phyloP scores from a whole-genome alignment of 2,888 invertebrate species.

The Aphrophora alni region DNA sequence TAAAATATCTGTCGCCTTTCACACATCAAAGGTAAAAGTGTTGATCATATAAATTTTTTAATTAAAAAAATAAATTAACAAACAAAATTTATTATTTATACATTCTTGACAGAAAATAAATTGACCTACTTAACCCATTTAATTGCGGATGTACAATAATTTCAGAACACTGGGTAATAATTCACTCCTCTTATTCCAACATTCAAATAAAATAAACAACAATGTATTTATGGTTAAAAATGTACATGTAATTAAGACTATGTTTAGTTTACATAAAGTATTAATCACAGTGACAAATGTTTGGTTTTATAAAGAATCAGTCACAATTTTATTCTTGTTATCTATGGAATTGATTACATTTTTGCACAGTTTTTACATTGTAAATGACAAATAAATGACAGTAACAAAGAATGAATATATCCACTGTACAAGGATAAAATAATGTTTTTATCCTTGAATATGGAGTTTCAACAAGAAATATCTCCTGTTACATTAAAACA shows the following conservation, averaged over 20 bases:
- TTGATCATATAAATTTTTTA: no score
- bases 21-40: no score
- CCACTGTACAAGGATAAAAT: no score
- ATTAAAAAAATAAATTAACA: no score
- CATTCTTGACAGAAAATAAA: no score
- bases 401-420: background rate
- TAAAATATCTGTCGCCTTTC: no score
- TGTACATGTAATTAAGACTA: background rate
- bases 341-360: background rate
- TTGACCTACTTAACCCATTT: no score
- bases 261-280: background rate
- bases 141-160: no score
- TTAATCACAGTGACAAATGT: background rate
- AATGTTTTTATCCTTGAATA: no score
- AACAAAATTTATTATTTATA: no score
- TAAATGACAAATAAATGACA: background rate
- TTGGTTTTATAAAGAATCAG: background rate
- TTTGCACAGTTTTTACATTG: background rate
- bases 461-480: no score
- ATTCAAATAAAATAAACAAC: constrained; percentile 4
- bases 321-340: background rate
- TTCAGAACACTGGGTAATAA: background rate
- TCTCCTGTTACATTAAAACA: no score
- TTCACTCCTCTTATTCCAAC: background rate
- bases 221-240: background rate